phyloP scores from a whole-genome alignment of 2,797 vertebrate genomes.

The Diceros bicornis region DNA sequence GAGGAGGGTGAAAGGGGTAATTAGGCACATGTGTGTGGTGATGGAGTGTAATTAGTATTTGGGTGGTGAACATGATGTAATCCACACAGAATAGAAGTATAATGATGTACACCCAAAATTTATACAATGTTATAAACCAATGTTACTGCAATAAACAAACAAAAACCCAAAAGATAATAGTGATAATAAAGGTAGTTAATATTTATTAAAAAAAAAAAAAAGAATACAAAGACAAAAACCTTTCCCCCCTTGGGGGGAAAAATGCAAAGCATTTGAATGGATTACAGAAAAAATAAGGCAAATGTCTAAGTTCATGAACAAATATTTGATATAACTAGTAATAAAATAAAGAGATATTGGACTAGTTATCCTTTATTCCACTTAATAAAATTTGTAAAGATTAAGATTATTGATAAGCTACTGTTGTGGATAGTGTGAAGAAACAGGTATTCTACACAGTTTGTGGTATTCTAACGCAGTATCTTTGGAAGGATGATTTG shows the following conservation, averaged over 20 bases:
- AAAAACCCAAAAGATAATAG: too few species aligned
- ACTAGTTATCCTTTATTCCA: not conserved
- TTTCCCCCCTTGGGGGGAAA: not conserved
- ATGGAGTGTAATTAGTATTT: too few species aligned
- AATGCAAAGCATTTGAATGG: not conserved
- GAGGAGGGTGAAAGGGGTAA: too few species aligned
- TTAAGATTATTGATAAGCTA: not conserved
- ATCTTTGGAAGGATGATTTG: not conserved
- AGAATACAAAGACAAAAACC: not conserved
- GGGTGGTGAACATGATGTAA: too few species aligned
- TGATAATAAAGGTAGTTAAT: too few species aligned
- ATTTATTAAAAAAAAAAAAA: not conserved
- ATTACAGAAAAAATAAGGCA: not conserved
- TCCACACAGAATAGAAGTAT: too few species aligned
- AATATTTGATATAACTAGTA: not conserved
- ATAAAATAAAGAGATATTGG: not conserved
- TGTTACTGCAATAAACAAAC: too few species aligned
- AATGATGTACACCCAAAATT: too few species aligned
- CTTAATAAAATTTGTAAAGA: not conserved
- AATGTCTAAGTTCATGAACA: not conserved
- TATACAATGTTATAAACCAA: too few species aligned
- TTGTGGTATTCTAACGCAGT: not conserved
- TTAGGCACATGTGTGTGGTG: too few species aligned
- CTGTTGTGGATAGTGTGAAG: not conserved
- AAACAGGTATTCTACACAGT: not conserved